Evolutionary conservation across 1,140 invertebrate genomes (phyloP), one percentile per base, ranked within the genome.

Genomic region (Ladona fulva): DNA sequence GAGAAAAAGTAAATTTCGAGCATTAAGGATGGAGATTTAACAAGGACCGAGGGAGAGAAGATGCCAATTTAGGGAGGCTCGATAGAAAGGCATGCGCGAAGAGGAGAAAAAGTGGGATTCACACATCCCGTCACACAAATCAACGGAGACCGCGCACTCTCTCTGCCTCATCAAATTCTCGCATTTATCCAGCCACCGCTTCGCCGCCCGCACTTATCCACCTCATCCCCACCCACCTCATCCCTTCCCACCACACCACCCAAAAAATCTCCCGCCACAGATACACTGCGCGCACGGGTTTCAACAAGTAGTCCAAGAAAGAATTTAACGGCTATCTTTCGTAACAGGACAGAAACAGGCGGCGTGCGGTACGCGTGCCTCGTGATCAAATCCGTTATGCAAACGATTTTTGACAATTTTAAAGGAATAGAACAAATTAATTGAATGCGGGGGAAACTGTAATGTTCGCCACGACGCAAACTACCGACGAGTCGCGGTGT

Each of bases 41-140:
- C 29, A 37, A 1, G 52, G 14, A 19, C 14, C 52, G 52, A 66
- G 44, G 44, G 44, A 52, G 44, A 19, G n/a, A 66, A 66, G 52
- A 22, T 6, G 52, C 16, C 5, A 66, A 37, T 37, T 37, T 37
- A 37, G 29, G 8, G 29, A 37, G 29, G 29, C 1, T 37, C 3
- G 29, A 66, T 10, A 52, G 44, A 52, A 52, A 52, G 44, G 44
- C 10, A 52, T n/a, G n/a, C n/a, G n/a, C 10, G 44, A 52, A 52
- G 44, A 19, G 44, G 44, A 52, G 44, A 19, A 52, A 19, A 22
- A 19, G 52, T 3, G 5, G n/a, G 12, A 12, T 66, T 66, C 52
- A 66, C 52, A 66, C 52, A 66, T 66, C 3, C 52, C 52, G 52
- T 66, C 52, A 66, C 52, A 66, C 52, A 66, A 66, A 66, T 66